Base-by-base conservation (phyloP, 2,797 vertebrate genomes). In the Syndactyla subalaris region DNA sequence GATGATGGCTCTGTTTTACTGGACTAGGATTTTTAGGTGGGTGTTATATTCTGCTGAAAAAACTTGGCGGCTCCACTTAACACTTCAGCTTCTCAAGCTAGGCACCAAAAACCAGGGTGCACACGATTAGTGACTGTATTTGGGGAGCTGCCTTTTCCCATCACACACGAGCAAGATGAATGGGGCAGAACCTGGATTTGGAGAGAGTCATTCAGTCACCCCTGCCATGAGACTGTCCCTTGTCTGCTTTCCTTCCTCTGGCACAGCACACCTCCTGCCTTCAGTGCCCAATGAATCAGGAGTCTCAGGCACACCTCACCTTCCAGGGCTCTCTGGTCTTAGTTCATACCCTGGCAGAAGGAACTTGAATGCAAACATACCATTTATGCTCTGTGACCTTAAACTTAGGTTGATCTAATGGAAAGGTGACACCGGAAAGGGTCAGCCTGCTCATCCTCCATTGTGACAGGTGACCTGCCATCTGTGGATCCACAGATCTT, bases 41-140 rank as follows among this genome's bases (percentile, higher is more conserved):
- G 46, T 30, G 6, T 46, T 43, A 11, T 2, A 63, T 38, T 39
- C 8, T 66, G 3, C 13, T 78, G 14, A 39, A 82, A 82, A 57
- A 70, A 49, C 9, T 46, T 52, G 39, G 38, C 34, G 57, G 19
- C 30, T 82, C 26, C 3, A 4, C 10, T 79, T 48, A 29, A 9
- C 6, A 5, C 6, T 21, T 18, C 46, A 48, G 10, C 6, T 4
- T 12, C 34, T 80, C 23, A 34, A 54, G 34, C 45, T 32, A 68
- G 26, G 52, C 15, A 61, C 8, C 8, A 65, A 57, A 89, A 83
- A 23, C 9, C 3, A 1, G 30, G 2, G 2, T 34, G 7, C 1
- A 7, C 10, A 3, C 1, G 10, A 24, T 72, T 57, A 41, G 13
- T 14, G 23, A 45, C 19, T 0, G 0, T 36, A 19, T 55, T 43